phyloP scores from a whole-genome alignment of 1,140 invertebrate species.

The Dufourea novaeangliae region DNA sequence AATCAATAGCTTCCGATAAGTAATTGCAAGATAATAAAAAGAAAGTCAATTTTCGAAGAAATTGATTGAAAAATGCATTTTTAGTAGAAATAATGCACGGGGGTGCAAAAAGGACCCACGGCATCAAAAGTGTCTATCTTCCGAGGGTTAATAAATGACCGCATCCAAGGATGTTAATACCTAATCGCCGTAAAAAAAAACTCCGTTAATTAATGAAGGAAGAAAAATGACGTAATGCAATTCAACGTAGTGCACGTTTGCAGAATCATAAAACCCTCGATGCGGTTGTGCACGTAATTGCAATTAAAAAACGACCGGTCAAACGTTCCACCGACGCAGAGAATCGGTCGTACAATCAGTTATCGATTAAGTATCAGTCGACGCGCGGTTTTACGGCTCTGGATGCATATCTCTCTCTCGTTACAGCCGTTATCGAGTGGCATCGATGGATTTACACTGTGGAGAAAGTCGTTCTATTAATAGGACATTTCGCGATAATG shows the following conservation, averaged over 20 bases:
- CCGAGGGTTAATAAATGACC: too few species aligned
- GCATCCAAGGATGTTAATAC: too few species aligned
- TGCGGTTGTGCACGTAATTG: slow-evolving; percentile 8
- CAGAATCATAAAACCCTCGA: too few species aligned
- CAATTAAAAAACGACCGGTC: neutral
- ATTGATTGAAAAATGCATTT: too few species aligned
- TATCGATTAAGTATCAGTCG: neutral
- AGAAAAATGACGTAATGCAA: neutral
- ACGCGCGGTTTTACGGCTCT: neutral
- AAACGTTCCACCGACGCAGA: neutral
- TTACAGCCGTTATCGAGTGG: slow-evolving; percentile 45
- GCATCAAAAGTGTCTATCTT: too few species aligned
- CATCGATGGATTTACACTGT: slow-evolving; percentile 52
- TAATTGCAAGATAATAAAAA: too few species aligned
- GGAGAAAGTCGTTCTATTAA: slow-evolving; percentile 70
- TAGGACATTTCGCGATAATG: slow-evolving; percentile 57
- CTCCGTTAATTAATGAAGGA: neutral
- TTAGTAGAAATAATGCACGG: too few species aligned
- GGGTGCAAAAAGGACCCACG: too few species aligned
- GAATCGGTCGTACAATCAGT: neutral
- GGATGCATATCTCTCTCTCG: slow-evolving; percentile 6
- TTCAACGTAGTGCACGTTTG: neutral
- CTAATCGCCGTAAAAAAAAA: too few species aligned
- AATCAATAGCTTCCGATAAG: too few species aligned
- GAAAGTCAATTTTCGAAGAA: too few species aligned